Base-by-base conservation (phyloP, 2,888 invertebrate genomes). In the Dioctria rufipes region DNA sequence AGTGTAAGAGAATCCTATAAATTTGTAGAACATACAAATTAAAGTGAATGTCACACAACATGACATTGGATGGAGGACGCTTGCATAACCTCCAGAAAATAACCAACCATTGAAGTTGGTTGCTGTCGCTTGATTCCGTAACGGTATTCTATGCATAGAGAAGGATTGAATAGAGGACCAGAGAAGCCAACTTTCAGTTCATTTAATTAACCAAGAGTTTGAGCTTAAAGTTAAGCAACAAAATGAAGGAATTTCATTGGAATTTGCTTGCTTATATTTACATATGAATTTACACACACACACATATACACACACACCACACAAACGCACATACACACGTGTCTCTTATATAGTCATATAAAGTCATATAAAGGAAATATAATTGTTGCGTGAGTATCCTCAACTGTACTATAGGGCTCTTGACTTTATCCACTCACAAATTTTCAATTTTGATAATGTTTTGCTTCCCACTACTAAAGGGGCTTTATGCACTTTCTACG, bases 21-120 rank as follows among this genome's bases (percentile, higher is more conserved):
- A 78, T 78, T 25, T 78, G 51, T 54, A 66, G 11, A 78, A 13
- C 78, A 46, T 66, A 66, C 66, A 78, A 78, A 78, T 78, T 78
- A 78, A 78, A 78, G 66, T 78, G 66, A 78, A 78, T 66, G 78
- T 78, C 78, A 78, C 78, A 78, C 54, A 66, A 78, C 78, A 78
- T 78, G 78, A 78, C 78, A 78, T 42, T 51, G 25, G 25, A 25
- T 25, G 51, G 66, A 78, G 63, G 63, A 78, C 54, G 66, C 37
- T 54, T 66, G 63, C 39, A 78, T 78, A 78, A 78, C 49, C 78
- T 42, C 51, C 65, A 13, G 63, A 49, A 78, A 78, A 78, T 78
- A 78, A 65, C 78, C 65, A 63, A 60, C 77, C 25, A 77, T 75
- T 75, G 40, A 60, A 60, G 75, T 71, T 54, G 71, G 54, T 71